Evolutionary conservation across 2,888 invertebrate genomes (phyloP).

Genomic region (Drosophila seclusa): DNA sequence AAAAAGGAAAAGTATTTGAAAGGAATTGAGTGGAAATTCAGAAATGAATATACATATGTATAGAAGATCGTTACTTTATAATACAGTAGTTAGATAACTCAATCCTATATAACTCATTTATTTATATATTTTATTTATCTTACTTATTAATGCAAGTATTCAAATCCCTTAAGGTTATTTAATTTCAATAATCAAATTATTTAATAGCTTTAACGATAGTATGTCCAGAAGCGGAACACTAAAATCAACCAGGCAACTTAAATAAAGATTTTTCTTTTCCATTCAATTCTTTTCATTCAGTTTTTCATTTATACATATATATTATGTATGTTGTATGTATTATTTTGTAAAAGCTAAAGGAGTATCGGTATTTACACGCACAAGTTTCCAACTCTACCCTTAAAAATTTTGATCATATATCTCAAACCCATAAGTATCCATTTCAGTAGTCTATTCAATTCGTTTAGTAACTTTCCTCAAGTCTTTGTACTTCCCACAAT

Average conservation of each 20-base stretch:
- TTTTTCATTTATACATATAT: neutral
- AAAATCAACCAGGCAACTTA: neutral
- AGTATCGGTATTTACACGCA: neutral
- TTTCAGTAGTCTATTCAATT: conserved; percentile 10
- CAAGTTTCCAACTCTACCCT: neutral
- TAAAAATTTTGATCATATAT: neutral
- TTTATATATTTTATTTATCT: neutral
- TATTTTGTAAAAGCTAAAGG: neutral
- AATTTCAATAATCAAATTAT: neutral
- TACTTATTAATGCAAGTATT: neutral
- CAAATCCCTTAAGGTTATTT: neutral
- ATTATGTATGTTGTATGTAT: neutral
- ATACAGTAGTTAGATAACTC: neutral
- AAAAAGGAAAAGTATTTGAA: neutral
- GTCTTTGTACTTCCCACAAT: conserved; percentile 11
- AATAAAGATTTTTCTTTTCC: neutral
- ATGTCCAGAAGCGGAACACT: no score
- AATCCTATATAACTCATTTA: neutral
- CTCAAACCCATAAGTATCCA: conserved; percentile 12
- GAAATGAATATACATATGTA: accelerated
- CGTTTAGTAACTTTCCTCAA: conserved; percentile 13
- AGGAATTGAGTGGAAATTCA: neutral
- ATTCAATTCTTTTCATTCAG: neutral
- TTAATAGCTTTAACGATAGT: neutral
- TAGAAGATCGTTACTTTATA: no score